Conservation (phyloP, 2,797 vertebrate genomes). For the Characodon lateralis region DNA sequence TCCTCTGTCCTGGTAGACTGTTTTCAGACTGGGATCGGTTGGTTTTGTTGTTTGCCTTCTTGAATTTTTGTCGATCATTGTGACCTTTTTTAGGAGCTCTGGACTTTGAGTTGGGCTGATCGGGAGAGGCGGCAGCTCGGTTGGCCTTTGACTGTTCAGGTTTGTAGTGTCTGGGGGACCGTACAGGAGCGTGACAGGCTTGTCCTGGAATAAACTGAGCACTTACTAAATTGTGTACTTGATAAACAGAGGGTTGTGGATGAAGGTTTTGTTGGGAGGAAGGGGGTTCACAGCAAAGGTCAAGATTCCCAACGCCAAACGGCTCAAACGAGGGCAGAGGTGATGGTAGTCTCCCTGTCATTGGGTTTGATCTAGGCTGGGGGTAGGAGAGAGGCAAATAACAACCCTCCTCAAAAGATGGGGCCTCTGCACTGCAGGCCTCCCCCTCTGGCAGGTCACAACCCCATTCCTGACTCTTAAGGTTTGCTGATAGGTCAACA, state of each 20-base stretch:
- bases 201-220: constrained; percentile 84
- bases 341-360: constrained; percentile 69
- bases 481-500: constrained; percentile 68
- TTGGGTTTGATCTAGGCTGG: constrained; percentile 66
- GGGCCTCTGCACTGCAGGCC: constrained; percentile 60
- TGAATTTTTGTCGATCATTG: constrained; percentile 69
- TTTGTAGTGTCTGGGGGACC: constrained; percentile 66
- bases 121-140: constrained; percentile 71
- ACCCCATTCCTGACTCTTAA: constrained; percentile 73
- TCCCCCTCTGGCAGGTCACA: constrained; percentile 70
- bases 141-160: constrained; percentile 56
- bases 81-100: constrained; percentile 77
- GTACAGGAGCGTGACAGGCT: constrained; percentile 60
- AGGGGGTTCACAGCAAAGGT: constrained; percentile 68
- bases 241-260: constrained; percentile 62
- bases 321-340: constrained; percentile 73
- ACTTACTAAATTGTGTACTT: constrained; percentile 79
- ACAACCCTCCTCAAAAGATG: constrained; percentile 71
- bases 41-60: constrained; percentile 78
- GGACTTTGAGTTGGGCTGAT: constrained; percentile 60
- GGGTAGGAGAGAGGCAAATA: constrained; percentile 72
- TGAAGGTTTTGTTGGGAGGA: constrained; percentile 70
- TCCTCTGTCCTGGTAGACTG: constrained; percentile 80
- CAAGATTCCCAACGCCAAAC: constrained; percentile 63
- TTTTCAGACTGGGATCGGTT: constrained; percentile 87